A percentile compares a stretch with the other conserved stretches of the same genome.
phyloP scores from a whole-genome alignment of 2,113 vertebrate genomes.

The Muntiacus muntjak region DNA sequence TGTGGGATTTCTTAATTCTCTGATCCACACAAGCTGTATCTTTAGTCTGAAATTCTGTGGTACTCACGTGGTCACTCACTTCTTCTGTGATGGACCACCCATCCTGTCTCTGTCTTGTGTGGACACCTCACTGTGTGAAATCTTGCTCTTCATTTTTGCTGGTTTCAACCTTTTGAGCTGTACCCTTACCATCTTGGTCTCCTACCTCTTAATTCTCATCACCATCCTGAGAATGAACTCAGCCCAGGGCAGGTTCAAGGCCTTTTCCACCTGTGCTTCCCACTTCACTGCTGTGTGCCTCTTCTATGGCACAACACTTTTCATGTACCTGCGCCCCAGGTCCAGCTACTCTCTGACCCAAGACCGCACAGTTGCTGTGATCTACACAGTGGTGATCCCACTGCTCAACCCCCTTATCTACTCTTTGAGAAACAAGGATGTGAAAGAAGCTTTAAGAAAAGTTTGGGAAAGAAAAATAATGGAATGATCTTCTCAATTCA shows the following conservation, averaged over 20 bases:
- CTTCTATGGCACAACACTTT: constrained; percentile 56
- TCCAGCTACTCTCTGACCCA: constrained; percentile 46
- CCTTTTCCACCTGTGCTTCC: constrained; percentile 56
- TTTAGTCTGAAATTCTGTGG: constrained; percentile 65
- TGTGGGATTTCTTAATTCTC: constrained; percentile 58
- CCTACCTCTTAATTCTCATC: constrained; percentile 56
- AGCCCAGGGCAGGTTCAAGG: constrained; percentile 36
- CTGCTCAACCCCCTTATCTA: constrained; percentile 62
- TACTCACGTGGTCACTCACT: constrained; percentile 42
- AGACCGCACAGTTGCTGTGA: constrained; percentile 47
- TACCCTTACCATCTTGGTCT: constrained; percentile 50
- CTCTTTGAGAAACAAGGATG: constrained; percentile 67
- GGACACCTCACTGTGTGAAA: constrained; percentile 44
- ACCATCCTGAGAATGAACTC: constrained; percentile 52
- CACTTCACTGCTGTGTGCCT: constrained; percentile 51
- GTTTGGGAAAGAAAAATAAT: constrained; percentile 27
- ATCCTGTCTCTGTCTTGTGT: constrained; percentile 56
- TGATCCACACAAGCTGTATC: constrained; percentile 60
- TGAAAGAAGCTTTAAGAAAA: constrained; percentile 60
- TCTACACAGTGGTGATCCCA: constrained; percentile 62
- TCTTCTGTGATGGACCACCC: constrained; percentile 64
- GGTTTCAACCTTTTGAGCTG: constrained; percentile 58
- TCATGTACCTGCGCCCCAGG: constrained; percentile 57
- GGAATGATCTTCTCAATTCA: background rate
- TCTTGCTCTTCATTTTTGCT: constrained; percentile 62